Base-by-base conservation (phyloP, 2,797 vertebrate species). In the Alcedo atthis region DNA sequence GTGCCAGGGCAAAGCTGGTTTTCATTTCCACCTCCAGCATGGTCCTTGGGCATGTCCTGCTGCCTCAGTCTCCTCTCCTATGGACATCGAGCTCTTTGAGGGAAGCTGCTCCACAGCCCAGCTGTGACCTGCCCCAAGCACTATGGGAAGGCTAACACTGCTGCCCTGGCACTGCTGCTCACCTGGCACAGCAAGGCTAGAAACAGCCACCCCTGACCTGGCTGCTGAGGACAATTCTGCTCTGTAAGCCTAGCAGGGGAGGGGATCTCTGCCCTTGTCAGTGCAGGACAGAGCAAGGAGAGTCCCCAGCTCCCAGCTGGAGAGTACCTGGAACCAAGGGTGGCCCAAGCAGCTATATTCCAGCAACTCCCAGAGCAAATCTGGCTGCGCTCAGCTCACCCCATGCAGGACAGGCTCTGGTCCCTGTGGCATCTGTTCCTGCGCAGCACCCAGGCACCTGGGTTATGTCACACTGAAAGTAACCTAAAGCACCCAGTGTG, bases 61-160 rank as follows among this genome's bases (percentile, higher is more conserved):
- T 49, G 53, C 53, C 33, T 24, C 86, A 28, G 35, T 61, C 77
- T 92, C 69, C n/a, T 69, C 15, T 58, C 55, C 35, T 2, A 1
- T 2, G 17, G 63, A 7, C 51, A 59, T 3, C 6, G 13, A 32
- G 24, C 13, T 46, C 30, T 66, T 49, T 35, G 32, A 3, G 1
- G 40, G 43, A 45, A 83, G 49, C 54, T 57, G 58, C 30, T 53
- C 35, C 21, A 2, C 40, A n/a, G 4, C 15, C 7, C 70, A 43
- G 70, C 35, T 3, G 0, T 4, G 4, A 12, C 2, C 7, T 58
- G 28, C 28, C 51, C 54, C 0, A 1, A 33, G 62, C 26, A 16
- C 30, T 1, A 0, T 3, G 21, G 1, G n/a, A 21, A 0, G 2
- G 12, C 25, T 10, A 5, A 9, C 0, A 2, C 64, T 14, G 55